Percentiles rank a stretch among this genome's conserved stretches.
Evolutionary conservation across 1,140 invertebrate species (phyloP).

Genomic region (Drosophila prosaltans): DNA sequence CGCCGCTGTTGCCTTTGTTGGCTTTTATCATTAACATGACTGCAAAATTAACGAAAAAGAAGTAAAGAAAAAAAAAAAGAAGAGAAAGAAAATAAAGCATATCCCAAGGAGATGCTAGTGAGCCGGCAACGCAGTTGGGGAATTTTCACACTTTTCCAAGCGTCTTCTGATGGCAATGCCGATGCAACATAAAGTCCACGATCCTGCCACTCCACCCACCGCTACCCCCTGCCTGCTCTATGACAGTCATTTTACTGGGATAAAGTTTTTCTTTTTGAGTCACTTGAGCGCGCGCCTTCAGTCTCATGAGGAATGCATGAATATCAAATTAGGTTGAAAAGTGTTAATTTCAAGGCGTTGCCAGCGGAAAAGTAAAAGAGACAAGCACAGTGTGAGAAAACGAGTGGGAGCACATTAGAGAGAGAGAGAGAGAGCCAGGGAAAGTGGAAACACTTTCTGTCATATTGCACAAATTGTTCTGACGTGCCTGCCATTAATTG

Average conservation of each 20-base stretch:
- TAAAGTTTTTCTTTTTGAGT: conserved; percentile 53
- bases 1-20: conserved; percentile 53
- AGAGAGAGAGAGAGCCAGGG: neutral
- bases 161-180: conserved; percentile 30
- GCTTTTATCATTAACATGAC: conserved; percentile 75
- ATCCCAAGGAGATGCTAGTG: conserved; percentile 7
- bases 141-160: conserved; percentile 61
- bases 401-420: neutral
- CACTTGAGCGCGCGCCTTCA: conserved; percentile 19
- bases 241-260: conserved; percentile 50
- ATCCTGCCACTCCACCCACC: neutral
- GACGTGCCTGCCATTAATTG: conserved; percentile 10
- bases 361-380: neutral
- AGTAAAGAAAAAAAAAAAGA: conserved; percentile 12
- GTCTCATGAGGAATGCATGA: conserved; percentile 71
- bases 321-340: conserved; percentile 73
- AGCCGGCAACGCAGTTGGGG: conserved; percentile 49
- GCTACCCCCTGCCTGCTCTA: conserved; percentile 20
- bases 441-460: neutral
- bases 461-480: conserved; percentile 7
- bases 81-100: neutral
- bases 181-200: conserved; percentile 21
- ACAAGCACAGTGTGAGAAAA: neutral
- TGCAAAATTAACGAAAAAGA: conserved; percentile 64
- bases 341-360: conserved; percentile 72